Evolutionary conservation across 2,113 vertebrate genomes (phyloP).

Genomic region (Sphyrna mokarran): DNA sequence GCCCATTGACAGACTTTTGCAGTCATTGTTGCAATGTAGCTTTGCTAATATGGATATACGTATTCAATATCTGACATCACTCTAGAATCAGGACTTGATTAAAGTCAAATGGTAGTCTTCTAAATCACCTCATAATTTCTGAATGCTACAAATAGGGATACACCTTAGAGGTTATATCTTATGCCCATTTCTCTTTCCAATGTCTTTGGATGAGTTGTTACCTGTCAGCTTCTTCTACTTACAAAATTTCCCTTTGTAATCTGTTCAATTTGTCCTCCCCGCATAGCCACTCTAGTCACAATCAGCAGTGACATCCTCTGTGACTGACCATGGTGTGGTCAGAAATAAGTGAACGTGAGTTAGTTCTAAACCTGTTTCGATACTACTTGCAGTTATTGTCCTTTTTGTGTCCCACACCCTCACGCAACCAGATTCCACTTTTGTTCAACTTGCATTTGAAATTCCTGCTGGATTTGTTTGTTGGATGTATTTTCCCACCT

Average conservation of each 20-base stretch:
- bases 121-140: background rate
- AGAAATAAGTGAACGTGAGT: background rate
- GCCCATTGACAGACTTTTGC: background rate
- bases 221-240: too few species aligned
- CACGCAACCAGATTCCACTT: background rate
- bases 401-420: background rate
- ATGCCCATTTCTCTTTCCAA: background rate
- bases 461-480: background rate
- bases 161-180: background rate
- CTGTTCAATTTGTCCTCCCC: too few species aligned
- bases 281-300: background rate
- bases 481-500: background rate
- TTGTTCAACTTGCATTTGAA: background rate
- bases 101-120: background rate
- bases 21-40: background rate
- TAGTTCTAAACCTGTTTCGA: background rate
- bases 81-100: background rate
- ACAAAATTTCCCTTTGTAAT: too few species aligned
- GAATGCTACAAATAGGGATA: background rate
- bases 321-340: background rate
- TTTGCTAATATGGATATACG: background rate
- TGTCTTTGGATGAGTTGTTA: too few species aligned
- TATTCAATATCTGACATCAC: background rate
- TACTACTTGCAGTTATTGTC: background rate
- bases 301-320: background rate